phyloP scores from a whole-genome alignment of 2,888 invertebrate genomes.

The Drosophila mulleri region DNA sequence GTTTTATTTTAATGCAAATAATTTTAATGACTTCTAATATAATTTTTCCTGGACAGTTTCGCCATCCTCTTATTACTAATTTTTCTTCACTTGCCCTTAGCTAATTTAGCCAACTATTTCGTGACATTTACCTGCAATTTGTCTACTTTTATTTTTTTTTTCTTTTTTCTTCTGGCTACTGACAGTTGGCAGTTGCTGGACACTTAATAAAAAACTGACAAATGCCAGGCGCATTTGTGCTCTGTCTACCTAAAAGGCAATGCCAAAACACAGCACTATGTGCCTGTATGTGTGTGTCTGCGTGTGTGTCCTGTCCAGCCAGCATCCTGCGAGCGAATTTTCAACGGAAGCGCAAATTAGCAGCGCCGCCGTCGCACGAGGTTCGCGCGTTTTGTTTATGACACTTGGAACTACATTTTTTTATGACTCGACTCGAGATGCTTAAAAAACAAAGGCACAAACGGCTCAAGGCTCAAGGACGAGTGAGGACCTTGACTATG shows the following conservation, averaged over 20 bases:
- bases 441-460: slow-evolving; percentile 40
- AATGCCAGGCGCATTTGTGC: slow-evolving; percentile 53
- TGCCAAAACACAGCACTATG: slow-evolving; percentile 20
- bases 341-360: slow-evolving; percentile 77
- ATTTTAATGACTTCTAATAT: background rate
- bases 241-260: slow-evolving; percentile 65
- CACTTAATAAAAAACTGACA: slow-evolving; percentile 72
- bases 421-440: slow-evolving; percentile 44
- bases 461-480: slow-evolving; percentile 28
- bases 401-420: slow-evolving; percentile 57
- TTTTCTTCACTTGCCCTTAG: background rate
- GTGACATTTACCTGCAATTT: slow-evolving; percentile 60
- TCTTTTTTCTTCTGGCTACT: slow-evolving; percentile 5
- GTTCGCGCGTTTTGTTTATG: slow-evolving; percentile 64
- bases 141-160: background rate
- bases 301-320: slow-evolving; percentile 52
- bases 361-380: slow-evolving; percentile 58
- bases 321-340: slow-evolving; percentile 69
- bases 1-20: too few relatives aligned
- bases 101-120: slow-evolving; percentile 30
- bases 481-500: slow-evolving; percentile 59
- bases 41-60: background rate
- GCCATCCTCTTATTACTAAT: too few relatives aligned
- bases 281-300: background rate
- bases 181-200: slow-evolving; percentile 54